Conservation (phyloP, 1,140 invertebrate species). For the Notospermus geniculatus region DNA sequence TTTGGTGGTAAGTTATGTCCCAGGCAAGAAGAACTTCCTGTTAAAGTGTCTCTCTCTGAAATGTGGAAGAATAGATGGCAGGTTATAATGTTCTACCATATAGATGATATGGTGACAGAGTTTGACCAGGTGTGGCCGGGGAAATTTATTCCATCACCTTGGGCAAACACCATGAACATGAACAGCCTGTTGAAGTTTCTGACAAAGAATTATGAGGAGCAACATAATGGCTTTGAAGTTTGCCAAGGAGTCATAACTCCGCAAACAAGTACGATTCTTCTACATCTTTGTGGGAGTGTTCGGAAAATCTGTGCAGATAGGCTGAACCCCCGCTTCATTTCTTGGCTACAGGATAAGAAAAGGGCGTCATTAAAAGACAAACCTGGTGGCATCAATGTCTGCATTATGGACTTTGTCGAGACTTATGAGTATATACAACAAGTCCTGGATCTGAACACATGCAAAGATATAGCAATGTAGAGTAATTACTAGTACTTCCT, state of each 20-base stretch:
- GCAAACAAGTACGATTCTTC: slow-evolving; percentile 58
- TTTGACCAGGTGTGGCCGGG: slow-evolving; percentile 67
- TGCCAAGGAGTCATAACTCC: slow-evolving; percentile 79
- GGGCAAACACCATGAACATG: slow-evolving; percentile 70
- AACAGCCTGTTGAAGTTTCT: slow-evolving; percentile 64
- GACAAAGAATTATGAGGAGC: slow-evolving; percentile 57
- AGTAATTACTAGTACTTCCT: no score
- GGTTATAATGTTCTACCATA: slow-evolving; percentile 66
- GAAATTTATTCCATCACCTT: slow-evolving; percentile 70
- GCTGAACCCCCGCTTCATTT: slow-evolving; percentile 49
- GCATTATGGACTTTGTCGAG: slow-evolving; percentile 61
- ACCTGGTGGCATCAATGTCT: slow-evolving; percentile 59
- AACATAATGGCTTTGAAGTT: slow-evolving; percentile 65
- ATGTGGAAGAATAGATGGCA: slow-evolving; percentile 64
- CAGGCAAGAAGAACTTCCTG: slow-evolving; percentile 57
- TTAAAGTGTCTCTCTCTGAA: slow-evolving; percentile 59
- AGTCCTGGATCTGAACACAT: no score
- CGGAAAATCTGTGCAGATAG: slow-evolving; percentile 46
- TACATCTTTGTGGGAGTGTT: slow-evolving; percentile 57
- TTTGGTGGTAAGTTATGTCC: slow-evolving; percentile 69
- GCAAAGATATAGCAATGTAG: no score
- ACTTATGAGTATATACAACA: slow-evolving; percentile 34
- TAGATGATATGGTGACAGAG: slow-evolving; percentile 59
- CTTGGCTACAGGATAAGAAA: slow-evolving; percentile 58
- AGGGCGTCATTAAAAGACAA: slow-evolving; percentile 37